Percentiles rank a stretch among this genome's conserved stretches.
These are phyloP conservation scores for Aradophagus sp. DNA, from an alignment of 1,140 invertebrate species.

Conservation along the genomic window DNA sequence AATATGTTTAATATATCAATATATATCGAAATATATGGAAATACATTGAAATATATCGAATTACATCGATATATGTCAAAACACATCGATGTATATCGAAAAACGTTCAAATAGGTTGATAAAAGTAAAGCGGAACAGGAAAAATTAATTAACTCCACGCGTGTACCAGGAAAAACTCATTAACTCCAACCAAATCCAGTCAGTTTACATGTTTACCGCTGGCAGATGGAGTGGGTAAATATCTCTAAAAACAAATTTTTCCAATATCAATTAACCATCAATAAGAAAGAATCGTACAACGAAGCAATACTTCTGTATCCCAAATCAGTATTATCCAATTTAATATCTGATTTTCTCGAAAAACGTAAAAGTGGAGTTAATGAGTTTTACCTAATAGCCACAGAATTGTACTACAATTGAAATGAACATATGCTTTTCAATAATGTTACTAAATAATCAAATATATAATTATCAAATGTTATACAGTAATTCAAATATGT, in stretches of 20 bases:
- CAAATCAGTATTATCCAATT: slow-evolving; percentile 12
- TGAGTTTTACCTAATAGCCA: too few species aligned
- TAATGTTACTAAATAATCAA: too few species aligned
- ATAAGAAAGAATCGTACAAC: slow-evolving; percentile 1
- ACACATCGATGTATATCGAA: too few species aligned
- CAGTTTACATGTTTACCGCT: slow-evolving; percentile 13
- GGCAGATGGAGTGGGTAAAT: too few species aligned
- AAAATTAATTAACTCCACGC: slow-evolving; percentile 18
- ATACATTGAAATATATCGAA: too few species aligned
- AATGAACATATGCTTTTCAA: too few species aligned
- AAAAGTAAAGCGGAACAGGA: slow-evolving; percentile 11
- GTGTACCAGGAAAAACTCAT: slow-evolving; percentile 19
- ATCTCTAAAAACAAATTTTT: slow-evolving; percentile 14
- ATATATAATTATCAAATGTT: too few species aligned
- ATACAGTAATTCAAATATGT: too few species aligned
- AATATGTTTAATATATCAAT: slow-evolving; percentile 1
- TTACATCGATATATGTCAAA: too few species aligned
- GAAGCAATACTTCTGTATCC: slow-evolving; percentile 8
- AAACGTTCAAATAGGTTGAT: too few species aligned
- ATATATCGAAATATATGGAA: too few species aligned
- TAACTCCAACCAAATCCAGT: slow-evolving; percentile 9
- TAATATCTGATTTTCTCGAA: slow-evolving; percentile 7
- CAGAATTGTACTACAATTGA: too few species aligned
- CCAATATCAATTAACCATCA: slow-evolving; percentile 9
- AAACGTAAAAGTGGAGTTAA: slow-evolving; percentile 9